These are phyloP conservation scores for Thymallus thymallus DNA, from an alignment of 2,113 vertebrate genomes.

Conservation along the genomic window DNA sequence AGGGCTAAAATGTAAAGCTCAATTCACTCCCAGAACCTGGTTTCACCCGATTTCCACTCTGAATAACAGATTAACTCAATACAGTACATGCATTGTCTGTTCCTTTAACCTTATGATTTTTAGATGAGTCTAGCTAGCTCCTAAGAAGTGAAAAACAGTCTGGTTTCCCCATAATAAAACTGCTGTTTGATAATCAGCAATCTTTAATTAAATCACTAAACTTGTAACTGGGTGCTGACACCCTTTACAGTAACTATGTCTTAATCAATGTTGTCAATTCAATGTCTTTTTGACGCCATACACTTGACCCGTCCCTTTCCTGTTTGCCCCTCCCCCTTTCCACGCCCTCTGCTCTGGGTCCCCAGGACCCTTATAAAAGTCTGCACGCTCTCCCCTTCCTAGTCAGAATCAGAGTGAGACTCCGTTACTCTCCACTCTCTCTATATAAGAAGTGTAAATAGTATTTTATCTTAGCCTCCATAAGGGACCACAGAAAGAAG, in stretches of 20 bases:
- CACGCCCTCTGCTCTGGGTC: slow-evolving; percentile 42
- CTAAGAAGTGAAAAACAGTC: background rate
- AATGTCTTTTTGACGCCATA: background rate
- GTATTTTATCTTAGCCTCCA: slow-evolving; percentile 21
- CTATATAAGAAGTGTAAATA: slow-evolving; percentile 23
- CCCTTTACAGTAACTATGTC: slow-evolving; percentile 26
- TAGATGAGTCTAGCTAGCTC: too few relatives aligned
- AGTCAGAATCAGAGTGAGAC: slow-evolving; percentile 7
- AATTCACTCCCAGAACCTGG: background rate
- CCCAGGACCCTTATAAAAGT: background rate
- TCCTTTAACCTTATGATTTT: too few relatives aligned
- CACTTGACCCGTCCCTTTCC: slow-evolving; percentile 8
- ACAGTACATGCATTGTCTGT: too few relatives aligned
- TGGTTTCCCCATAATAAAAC: background rate
- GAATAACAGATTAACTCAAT: too few relatives aligned
- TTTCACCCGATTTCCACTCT: background rate
- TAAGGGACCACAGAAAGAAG: slow-evolving; percentile 13
- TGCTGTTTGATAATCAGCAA: background rate
- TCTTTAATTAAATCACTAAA: background rate
- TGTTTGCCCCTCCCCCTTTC: slow-evolving; percentile 2
- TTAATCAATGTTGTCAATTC: background rate
- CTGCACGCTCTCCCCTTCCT: background rate
- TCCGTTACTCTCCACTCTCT: background rate
- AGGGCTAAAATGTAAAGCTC: too few relatives aligned
- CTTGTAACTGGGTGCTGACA: background rate